These are phyloP conservation scores for Rana temporaria DNA, from an alignment of 2,113 vertebrate species.

Conservation along the genomic window DNA sequence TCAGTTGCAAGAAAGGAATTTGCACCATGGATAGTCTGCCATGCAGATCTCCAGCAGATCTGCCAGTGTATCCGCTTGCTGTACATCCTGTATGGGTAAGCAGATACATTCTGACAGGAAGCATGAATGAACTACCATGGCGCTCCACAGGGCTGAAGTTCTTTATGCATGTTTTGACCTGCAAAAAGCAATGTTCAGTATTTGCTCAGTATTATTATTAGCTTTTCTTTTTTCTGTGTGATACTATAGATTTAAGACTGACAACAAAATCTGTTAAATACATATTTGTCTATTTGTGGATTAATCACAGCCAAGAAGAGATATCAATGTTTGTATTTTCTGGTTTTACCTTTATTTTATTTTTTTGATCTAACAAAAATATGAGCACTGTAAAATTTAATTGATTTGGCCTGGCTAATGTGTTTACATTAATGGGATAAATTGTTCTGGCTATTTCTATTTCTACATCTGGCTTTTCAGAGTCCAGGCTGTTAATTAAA, in stretches of 20 bases:
- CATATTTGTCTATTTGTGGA: not conserved
- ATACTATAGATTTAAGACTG: conserved; percentile 11
- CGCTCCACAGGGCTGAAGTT: no score
- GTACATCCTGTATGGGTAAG: no score
- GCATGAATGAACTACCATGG: no score
- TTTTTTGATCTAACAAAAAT: conserved; percentile 34
- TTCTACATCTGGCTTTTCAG: conserved; percentile 25
- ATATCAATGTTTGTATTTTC: conserved; percentile 36
- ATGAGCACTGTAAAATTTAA: conserved; percentile 17
- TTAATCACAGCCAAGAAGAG: conserved; percentile 22
- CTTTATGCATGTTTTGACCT: no score
- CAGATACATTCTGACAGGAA: no score
- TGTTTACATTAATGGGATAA: conserved; percentile 46
- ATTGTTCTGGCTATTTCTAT: conserved; percentile 36
- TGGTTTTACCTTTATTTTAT: conserved; percentile 7
- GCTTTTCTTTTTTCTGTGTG: not conserved
- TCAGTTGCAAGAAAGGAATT: no score
- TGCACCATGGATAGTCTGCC: no score
- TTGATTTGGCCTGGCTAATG: conserved; percentile 37
- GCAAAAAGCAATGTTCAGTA: no score
- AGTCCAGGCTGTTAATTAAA: not conserved
- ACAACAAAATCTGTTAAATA: not conserved
- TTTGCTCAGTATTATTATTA: conserved; percentile 4
- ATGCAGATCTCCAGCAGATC: no score
- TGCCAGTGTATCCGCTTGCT: no score